Conservation (phyloP, 2,888 invertebrate species). For the Lumbricus terrestris region DNA sequence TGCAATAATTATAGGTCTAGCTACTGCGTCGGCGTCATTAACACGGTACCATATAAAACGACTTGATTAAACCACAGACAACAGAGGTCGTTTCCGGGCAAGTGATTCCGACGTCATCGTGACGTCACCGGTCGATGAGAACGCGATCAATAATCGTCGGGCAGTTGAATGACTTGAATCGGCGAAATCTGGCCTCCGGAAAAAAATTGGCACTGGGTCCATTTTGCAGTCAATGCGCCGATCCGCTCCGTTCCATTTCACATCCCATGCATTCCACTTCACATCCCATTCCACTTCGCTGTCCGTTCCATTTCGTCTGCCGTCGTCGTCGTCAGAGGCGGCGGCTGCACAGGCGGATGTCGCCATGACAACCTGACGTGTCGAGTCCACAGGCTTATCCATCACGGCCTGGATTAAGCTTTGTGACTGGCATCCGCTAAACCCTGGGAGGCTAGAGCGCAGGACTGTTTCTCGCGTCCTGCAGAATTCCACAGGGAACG, state of each 20-base stretch:
- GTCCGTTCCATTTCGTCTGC: neutral
- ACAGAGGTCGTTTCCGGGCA: neutral
- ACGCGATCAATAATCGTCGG: neutral
- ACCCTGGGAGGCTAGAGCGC: no score
- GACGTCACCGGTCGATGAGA: neutral
- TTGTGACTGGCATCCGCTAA: neutral
- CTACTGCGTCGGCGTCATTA: neutral
- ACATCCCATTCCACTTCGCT: neutral
- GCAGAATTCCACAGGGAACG: neutral
- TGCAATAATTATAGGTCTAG: no score
- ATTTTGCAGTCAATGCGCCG: neutral
- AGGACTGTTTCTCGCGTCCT: neutral
- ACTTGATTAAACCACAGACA: neutral
- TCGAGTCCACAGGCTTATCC: neutral
- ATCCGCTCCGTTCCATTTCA: neutral
- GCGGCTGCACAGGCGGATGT: neutral
- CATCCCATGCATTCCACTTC: neutral
- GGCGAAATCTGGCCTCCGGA: neutral
- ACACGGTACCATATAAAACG: neutral
- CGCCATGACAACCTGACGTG: neutral
- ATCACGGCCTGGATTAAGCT: neutral
- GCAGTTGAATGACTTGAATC: neutral
- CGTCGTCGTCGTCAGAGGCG: neutral
- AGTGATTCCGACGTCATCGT: neutral
- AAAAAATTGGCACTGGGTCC: neutral